Percentiles rank a stretch among this genome's conserved stretches.
These are phyloP conservation scores for Noctua janthe DNA, from an alignment of 2,888 invertebrate genomes.

Conservation along the genomic window DNA sequence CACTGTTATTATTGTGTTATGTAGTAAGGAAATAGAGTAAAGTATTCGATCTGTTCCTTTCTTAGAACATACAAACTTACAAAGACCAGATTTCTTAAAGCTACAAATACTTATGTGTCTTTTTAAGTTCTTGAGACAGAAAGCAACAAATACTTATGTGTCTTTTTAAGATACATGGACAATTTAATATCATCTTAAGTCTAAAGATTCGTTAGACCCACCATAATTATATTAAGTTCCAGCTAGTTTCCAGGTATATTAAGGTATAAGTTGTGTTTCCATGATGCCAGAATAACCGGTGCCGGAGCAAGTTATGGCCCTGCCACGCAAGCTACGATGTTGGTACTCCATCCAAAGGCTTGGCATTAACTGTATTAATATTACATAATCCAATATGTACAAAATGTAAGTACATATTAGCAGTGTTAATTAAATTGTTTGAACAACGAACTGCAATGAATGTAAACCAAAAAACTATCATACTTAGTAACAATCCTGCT, in stretches of 20 bases:
- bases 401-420: background rate
- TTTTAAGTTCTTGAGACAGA: background rate
- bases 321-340: conserved; percentile 1
- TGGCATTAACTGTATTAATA: conserved; percentile 9
- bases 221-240: background rate
- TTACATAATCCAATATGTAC: background rate
- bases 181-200: background rate
- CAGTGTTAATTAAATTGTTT: background rate
- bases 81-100: background rate
- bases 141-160: background rate
- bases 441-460: conserved; percentile 11
- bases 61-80: background rate
- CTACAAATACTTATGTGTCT: background rate
- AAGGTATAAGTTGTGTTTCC: conserved; percentile 5
- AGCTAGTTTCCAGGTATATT: conserved; percentile 23
- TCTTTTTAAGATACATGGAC: background rate
- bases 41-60: background rate
- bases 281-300: conserved; percentile 13
- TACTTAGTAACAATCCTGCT: background rate
- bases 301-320: conserved; percentile 38
- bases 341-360: conserved; percentile 41
- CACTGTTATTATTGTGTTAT: background rate
- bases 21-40: background rate
- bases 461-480: background rate
- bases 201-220: background rate